phyloP scores from a whole-genome alignment of 2,888 invertebrate species.

The Antheraea yamamai region DNA sequence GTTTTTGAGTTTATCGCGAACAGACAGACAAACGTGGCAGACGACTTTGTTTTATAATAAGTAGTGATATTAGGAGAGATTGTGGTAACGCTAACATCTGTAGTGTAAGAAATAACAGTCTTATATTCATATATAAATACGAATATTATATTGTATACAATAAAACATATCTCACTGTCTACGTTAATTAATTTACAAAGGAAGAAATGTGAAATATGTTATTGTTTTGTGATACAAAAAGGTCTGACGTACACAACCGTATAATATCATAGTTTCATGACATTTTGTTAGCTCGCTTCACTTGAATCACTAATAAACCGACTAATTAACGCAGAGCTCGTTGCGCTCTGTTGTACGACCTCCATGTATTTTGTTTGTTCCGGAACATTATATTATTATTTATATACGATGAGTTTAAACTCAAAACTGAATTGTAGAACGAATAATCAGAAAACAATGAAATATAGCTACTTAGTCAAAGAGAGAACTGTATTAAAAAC shows the following conservation, averaged over 20 bases:
- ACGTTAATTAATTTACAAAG: not conserved
- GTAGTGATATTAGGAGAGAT: not conserved
- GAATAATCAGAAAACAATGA: not conserved
- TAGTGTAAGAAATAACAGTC: too few species aligned
- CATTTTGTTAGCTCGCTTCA: conserved; percentile 41
- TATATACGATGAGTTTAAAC: not conserved
- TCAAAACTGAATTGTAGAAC: not conserved
- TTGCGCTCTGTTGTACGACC: conserved; percentile 1
- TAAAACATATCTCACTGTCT: not conserved
- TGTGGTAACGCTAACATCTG: not conserved
- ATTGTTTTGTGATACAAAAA: not conserved
- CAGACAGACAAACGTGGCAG: too few species aligned
- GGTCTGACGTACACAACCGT: conserved; percentile 8
- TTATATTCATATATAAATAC: too few species aligned
- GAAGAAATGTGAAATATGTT: not conserved
- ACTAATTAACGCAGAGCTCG: conserved; percentile 69
- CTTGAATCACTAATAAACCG: conserved; percentile 72
- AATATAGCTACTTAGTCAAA: not conserved
- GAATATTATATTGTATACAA: not conserved
- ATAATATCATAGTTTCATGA: conserved; percentile 28
- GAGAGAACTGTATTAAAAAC: not conserved
- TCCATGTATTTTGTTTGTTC: not conserved
- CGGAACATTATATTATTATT: not conserved
- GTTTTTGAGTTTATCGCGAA: too few species aligned
- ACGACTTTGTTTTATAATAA: too few species aligned